Evolutionary conservation across 2,888 invertebrate species (phyloP).

Genomic region (Pedicia rivosa): DNA sequence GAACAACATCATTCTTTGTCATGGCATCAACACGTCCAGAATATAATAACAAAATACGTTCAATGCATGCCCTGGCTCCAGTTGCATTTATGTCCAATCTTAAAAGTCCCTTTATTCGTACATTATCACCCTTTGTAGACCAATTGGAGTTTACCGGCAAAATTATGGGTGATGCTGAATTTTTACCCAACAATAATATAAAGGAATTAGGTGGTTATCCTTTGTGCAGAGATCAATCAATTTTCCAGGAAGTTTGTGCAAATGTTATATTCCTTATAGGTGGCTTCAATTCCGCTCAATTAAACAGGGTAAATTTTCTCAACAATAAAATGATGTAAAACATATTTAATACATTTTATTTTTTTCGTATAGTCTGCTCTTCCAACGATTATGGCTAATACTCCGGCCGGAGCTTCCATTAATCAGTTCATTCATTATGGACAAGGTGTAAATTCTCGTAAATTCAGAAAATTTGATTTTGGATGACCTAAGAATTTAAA

Average conservation of each 20-base stretch:
- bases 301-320: conserved; percentile 28
- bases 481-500: conserved; percentile 31
- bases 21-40: conserved; percentile 29
- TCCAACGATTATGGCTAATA: conserved; percentile 41
- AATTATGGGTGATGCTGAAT: conserved; percentile 32
- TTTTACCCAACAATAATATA: conserved; percentile 38
- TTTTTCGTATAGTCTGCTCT: conserved; percentile 40
- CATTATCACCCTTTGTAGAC: conserved; percentile 24
- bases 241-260: conserved; percentile 35
- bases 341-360: too few species aligned
- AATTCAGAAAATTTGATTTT: conserved; percentile 35
- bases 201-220: conserved; percentile 31
- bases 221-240: conserved; percentile 28
- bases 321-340: too few species aligned
- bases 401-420: conserved; percentile 45
- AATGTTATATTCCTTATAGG: conserved; percentile 43
- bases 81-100: conserved; percentile 46
- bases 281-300: conserved; percentile 31
- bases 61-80: conserved; percentile 40
- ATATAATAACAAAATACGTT: conserved; percentile 32
- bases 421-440: conserved; percentile 49
- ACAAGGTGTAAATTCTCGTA: conserved; percentile 36
- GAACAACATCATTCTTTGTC: conserved; percentile 34
- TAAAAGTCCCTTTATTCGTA: conserved; percentile 27
- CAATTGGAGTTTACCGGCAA: conserved; percentile 16